Base-by-base conservation (phyloP, 2,113 vertebrate genomes). In the Eptatretus burgeri region DNA sequence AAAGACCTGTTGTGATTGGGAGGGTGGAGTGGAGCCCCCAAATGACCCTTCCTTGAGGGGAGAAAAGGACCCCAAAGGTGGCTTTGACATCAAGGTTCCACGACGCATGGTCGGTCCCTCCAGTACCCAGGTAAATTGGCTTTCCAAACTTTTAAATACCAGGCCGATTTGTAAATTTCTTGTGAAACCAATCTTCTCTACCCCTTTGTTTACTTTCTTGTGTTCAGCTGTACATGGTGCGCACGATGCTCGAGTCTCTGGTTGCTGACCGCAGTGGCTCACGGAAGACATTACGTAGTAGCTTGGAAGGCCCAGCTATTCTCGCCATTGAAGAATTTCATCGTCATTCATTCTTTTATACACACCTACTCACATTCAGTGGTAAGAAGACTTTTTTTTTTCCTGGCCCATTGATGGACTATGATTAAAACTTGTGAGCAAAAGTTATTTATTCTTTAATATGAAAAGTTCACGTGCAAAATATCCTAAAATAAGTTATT, bases 1-100 rank as follows among this genome's bases (percentile, higher is more conserved):
- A 51, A 98, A 98, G 71, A 98, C 91, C 0, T 88, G 95, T 68
- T 95, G 91, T 74, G 91, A 98, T 76, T 98, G 91, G 91, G 91
- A 98, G 41, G 86, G 81, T 51, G 86, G 78, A 13, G 78, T 85
- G 51, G 91, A 98, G 68, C 91, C 91, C 62, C 86, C 91, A 49
- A 95, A 94, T 63, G 91, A 98, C 74, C 91, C 91, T 7, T 96
- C 89, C 67, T 74, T 98, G 73, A 78, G 85, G 74, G 91, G 91
- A 5, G 91, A 98, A 73, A 98, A 98, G 72, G 91, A 98, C 71
- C 91, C 91, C 12, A 98, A 98, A 72, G 91, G 91, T 10, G 91
- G 91, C 63, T 98, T 96, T 70, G 91, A 98, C 71, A 95, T 98
- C 68, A 95, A 98, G 75, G 91, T 98, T 65, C 91, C 91, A 64